Conservation (phyloP, 2,113 vertebrate species). For the Ophiodon elongatus region DNA sequence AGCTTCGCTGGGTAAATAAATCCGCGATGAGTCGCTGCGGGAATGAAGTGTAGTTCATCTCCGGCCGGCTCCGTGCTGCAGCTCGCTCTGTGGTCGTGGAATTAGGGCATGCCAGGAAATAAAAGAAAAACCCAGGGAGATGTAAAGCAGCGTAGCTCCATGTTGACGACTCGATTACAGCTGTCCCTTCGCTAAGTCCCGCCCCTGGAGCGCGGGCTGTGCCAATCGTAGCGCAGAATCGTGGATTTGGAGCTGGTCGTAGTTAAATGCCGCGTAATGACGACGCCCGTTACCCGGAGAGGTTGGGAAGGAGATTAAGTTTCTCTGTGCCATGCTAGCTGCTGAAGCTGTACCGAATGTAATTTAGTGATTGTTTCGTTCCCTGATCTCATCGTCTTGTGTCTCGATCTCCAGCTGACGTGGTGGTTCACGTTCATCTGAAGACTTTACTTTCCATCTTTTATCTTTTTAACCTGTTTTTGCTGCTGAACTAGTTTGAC, state of each 20-base stretch:
- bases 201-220: background rate
- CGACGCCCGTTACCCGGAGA: no score
- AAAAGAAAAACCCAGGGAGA: background rate
- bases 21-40: background rate
- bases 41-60: constrained; percentile 21
- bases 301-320: no score
- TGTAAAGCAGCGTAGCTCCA: background rate
- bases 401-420: no score
- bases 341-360: no score
- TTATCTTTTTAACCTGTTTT: background rate
- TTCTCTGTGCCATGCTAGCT: no score
- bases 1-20: constrained; percentile 43
- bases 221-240: no score
- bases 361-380: no score
- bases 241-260: no score
- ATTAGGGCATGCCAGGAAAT: background rate
- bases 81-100: background rate
- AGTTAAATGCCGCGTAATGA: no score
- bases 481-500: background rate
- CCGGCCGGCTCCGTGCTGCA: constrained; percentile 2
- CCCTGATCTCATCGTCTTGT: no score
- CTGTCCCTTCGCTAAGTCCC: background rate
- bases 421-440: no score
- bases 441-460: no score
- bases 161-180: background rate